Conservation (phyloP, 1,140 invertebrate species). For the Chelonus insularis region DNA sequence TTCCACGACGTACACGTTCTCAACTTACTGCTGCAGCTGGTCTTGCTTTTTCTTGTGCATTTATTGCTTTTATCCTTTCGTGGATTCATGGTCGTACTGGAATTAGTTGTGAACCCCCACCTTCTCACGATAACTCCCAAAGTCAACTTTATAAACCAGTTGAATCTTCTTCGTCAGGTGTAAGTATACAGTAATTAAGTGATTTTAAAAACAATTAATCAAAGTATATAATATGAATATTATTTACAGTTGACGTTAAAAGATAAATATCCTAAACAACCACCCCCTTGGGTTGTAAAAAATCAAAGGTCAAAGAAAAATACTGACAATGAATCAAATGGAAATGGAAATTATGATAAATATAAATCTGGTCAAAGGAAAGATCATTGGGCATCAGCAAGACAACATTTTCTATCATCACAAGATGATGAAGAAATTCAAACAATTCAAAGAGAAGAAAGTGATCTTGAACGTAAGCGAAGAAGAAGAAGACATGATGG, state of each 20-base stretch:
- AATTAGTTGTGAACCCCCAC: constrained; percentile 43
- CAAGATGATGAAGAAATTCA: constrained; percentile 45
- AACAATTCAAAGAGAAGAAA: constrained; percentile 37
- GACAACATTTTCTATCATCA: constrained; percentile 48
- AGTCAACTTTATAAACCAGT: constrained; percentile 57
- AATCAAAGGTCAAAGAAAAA: constrained; percentile 49
- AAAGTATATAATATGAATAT: not conserved
- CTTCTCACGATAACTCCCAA: constrained; percentile 44
- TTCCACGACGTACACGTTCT: constrained; percentile 53
- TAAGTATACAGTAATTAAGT: constrained; percentile 37
- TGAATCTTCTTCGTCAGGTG: constrained; percentile 56
- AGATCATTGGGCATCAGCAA: constrained; percentile 56
- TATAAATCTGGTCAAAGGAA: constrained; percentile 47
- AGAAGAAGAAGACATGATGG: constrained; percentile 44
- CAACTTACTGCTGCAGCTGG: constrained; percentile 52
- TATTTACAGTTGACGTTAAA: constrained; percentile 53
- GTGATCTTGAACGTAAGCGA: constrained; percentile 42
- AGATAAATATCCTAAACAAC: constrained; percentile 49
- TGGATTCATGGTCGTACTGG: constrained; percentile 51
- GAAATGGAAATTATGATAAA: constrained; percentile 41
- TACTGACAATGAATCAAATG: constrained; percentile 44
- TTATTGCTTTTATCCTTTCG: constrained; percentile 53
- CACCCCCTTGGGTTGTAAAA: constrained; percentile 46
- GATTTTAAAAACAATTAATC: constrained; percentile 6
- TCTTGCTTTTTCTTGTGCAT: constrained; percentile 51